phyloP scores from a whole-genome alignment of 2,797 vertebrate genomes.

The Tapera naevia region DNA sequence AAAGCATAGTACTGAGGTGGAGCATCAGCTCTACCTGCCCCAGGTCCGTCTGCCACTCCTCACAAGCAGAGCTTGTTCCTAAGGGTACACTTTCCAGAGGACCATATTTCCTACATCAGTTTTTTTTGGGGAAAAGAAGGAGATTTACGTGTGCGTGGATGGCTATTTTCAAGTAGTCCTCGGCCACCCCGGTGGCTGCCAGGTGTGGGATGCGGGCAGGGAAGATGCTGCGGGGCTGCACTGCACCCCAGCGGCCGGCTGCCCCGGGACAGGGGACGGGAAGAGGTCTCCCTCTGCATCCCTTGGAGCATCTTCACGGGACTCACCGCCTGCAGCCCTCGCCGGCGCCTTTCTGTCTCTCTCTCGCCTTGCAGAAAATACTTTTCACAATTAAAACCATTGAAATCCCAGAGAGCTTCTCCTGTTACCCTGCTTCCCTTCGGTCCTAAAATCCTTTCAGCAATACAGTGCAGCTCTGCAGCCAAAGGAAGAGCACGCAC shows the following conservation, averaged over 20 bases:
- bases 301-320: background rate
- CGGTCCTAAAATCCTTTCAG: background rate
- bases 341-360: rapidly evolving
- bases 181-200: rapidly evolving
- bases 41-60: background rate
- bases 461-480: background rate
- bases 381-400: background rate
- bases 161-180: background rate
- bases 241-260: background rate
- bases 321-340: background rate
- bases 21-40: background rate
- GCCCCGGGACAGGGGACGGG: no score
- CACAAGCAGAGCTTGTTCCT: background rate
- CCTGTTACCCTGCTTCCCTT: rapidly evolving
- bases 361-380: background rate
- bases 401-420: background rate
- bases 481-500: background rate
- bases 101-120: rapidly evolving
- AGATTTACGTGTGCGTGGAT: rapidly evolving
- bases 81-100: rapidly evolving
- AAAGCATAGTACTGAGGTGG: rapidly evolving
- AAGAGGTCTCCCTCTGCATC: background rate
- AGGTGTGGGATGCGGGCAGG: rapidly evolving
- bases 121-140: background rate
- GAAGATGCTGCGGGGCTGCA: background rate